Conservation (phyloP, 2,113 vertebrate species). For the Caranx melampygus region DNA sequence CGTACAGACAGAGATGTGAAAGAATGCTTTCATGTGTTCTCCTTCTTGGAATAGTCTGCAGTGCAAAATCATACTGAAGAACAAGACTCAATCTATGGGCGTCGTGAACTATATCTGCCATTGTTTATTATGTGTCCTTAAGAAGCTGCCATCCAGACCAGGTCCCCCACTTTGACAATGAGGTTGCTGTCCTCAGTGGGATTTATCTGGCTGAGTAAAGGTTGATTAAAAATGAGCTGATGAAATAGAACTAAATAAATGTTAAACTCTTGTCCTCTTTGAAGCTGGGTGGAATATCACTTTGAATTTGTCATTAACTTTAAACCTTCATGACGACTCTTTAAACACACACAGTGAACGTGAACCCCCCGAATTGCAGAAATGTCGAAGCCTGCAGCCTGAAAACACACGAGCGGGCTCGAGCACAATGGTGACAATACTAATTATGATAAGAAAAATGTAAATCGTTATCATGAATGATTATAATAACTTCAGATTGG, state of each 20-base stretch:
- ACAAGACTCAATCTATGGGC: background rate
- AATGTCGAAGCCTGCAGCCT: background rate
- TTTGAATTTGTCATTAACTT: background rate
- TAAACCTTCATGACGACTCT: background rate
- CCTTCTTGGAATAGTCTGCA: conserved; percentile 1
- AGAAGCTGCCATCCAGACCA: background rate
- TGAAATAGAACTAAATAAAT: background rate
- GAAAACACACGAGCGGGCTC: background rate
- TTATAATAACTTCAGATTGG: background rate
- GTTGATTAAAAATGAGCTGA: background rate
- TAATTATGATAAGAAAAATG: background rate
- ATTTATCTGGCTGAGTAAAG: background rate
- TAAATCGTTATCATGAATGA: background rate
- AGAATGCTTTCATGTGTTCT: conserved; percentile 11
- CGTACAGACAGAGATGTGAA: background rate
- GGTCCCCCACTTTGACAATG: background rate
- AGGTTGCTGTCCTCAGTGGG: background rate
- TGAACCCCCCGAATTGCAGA: background rate
- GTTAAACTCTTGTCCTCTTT: background rate
- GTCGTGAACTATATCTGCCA: background rate
- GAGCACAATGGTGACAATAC: background rate
- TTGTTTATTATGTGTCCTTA: background rate
- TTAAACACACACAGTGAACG: background rate
- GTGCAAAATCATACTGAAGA: conserved; percentile 7
- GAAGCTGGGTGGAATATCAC: background rate